Evolutionary conservation across 2,113 vertebrate genomes (phyloP).

Genomic region (Phylloscopus whistleri): DNA sequence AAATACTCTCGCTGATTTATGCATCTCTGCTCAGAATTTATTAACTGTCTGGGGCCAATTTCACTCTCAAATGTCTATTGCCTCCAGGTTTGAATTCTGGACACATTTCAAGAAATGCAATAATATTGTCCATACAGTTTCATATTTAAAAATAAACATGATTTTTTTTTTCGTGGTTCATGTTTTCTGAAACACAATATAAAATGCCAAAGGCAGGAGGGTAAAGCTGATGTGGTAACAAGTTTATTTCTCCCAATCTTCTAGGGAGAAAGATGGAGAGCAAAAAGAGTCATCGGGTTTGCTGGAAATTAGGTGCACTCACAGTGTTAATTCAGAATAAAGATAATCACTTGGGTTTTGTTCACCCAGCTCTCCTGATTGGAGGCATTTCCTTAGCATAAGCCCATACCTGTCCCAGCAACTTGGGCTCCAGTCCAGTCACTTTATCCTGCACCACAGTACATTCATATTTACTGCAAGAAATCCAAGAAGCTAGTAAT

Average conservation of each 20-base stretch:
- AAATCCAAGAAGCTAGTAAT: background rate
- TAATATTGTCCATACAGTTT: conserved; percentile 67
- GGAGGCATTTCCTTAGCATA: background rate
- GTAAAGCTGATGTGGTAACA: conserved; percentile 38
- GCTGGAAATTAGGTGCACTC: background rate
- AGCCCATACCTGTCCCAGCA: background rate
- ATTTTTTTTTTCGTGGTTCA: background rate
- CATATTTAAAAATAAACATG: conserved; percentile 68
- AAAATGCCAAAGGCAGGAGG: conserved; percentile 42
- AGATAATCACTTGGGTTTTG: background rate
- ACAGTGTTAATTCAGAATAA: background rate
- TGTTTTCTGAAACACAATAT: conserved; percentile 57
- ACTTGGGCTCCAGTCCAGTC: background rate
- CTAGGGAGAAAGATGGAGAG: background rate
- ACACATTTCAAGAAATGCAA: conserved; percentile 73
- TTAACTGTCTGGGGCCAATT: conserved; percentile 79
- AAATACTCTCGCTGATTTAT: conserved; percentile 79
- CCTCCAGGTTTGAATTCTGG: conserved; percentile 75
- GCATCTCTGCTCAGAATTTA: conserved; percentile 80
- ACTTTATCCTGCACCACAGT: background rate
- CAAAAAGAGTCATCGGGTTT: background rate
- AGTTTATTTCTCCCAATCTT: conserved; percentile 27
- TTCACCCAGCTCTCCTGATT: background rate
- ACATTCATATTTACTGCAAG: background rate
- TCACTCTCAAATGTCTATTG: conserved; percentile 57